Conservation (phyloP, 2,797 vertebrate genomes). For the Mus minutoides region DNA sequence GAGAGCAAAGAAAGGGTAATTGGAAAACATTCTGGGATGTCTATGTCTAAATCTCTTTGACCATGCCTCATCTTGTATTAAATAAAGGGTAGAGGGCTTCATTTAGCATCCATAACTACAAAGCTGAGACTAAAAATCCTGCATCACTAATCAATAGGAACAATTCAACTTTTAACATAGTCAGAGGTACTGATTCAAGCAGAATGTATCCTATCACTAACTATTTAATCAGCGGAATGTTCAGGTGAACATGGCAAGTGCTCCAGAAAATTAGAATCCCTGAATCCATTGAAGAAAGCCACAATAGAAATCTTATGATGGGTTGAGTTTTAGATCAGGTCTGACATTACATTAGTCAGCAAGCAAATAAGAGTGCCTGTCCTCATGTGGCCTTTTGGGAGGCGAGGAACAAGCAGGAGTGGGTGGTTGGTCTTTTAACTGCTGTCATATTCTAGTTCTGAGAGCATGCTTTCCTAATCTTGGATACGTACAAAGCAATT, state of each 20-base stretch:
- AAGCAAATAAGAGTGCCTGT: not conserved
- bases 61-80: not conserved
- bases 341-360: not conserved
- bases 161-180: not conserved
- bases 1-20: not conserved
- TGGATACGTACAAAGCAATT: not conserved
- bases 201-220: not conserved
- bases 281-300: constrained; percentile 21
- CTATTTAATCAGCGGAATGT: not conserved
- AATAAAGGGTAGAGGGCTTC: not conserved
- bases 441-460: constrained; percentile 19
- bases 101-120: not conserved
- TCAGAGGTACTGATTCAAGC: not conserved
- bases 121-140: not conserved
- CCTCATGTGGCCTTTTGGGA: constrained; percentile 15
- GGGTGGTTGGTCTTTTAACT: constrained; percentile 36
- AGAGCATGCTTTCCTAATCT: not conserved
- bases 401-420: not conserved
- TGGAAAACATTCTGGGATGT: not conserved
- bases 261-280: not conserved
- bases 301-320: not conserved
- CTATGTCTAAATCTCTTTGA: not conserved
- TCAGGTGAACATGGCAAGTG: not conserved
- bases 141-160: not conserved
- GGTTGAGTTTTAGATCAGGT: not conserved